Evolutionary conservation across 2,888 invertebrate species (phyloP).

Genomic region (Idaea straminata): DNA sequence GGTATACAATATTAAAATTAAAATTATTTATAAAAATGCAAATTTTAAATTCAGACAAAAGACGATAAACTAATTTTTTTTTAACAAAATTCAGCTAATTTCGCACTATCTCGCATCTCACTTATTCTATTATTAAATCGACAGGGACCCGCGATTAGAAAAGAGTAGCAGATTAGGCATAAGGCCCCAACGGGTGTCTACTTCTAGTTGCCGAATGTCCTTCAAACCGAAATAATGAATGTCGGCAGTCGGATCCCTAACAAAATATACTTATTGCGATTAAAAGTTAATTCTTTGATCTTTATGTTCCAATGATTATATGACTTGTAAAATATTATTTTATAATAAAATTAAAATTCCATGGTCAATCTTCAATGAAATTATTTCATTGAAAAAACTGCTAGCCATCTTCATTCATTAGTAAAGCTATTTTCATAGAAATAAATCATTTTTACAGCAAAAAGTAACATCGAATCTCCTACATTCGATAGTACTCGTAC

Average conservation of each 20-base stretch:
- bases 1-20: too few species aligned
- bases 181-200: too few species aligned
- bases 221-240: not conserved
- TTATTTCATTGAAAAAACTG: not conserved
- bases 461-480: not conserved
- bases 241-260: not conserved
- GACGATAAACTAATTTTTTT: too few species aligned
- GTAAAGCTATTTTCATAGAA: not conserved
- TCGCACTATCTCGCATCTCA: too few species aligned
- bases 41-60: too few species aligned
- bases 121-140: too few species aligned
- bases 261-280: not conserved
- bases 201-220: not conserved
- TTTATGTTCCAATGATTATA: not conserved
- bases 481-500: not conserved
- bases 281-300: not conserved
- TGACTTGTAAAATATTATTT: not conserved
- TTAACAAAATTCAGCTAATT: too few species aligned
- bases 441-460: not conserved
- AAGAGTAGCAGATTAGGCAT: too few species aligned
- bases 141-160: too few species aligned
- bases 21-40: too few species aligned
- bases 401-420: not conserved
- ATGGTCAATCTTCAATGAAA: not conserved
- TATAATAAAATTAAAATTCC: not conserved